Percentiles rank a stretch among this genome's conserved stretches.
phyloP scores from a whole-genome alignment of 2,113 vertebrate genomes.

The Elaphurus davidianus region DNA sequence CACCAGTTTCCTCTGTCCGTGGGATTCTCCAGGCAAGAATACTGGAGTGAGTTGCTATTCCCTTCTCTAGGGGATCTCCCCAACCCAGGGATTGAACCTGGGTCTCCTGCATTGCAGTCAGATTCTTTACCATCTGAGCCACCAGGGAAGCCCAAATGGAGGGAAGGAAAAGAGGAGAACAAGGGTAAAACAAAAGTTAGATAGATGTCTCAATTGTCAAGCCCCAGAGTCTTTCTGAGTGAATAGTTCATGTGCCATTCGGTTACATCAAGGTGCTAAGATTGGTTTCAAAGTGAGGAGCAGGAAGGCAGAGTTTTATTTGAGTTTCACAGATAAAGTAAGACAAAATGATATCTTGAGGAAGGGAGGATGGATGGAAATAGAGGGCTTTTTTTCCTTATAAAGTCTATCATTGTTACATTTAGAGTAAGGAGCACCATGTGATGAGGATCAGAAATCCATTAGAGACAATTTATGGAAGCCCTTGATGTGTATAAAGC shows the following conservation, averaged over 20 bases:
- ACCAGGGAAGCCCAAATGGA: background rate
- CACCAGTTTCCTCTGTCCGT: background rate
- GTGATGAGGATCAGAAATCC: background rate
- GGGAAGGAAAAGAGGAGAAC: background rate
- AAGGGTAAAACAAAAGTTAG: background rate
- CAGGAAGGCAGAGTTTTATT: background rate
- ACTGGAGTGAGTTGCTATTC: background rate
- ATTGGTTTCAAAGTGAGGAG: background rate
- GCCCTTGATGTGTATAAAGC: background rate
- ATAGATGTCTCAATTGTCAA: background rate
- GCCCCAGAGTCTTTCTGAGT: background rate
- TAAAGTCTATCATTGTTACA: background rate
- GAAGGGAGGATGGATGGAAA: background rate
- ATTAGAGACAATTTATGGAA: background rate
- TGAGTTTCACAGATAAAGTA: background rate
- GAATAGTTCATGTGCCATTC: background rate
- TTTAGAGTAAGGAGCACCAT: background rate
- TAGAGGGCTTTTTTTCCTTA: background rate
- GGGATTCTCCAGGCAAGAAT: background rate
- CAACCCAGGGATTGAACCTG: background rate
- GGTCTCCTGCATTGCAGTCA: background rate
- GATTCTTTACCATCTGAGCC: background rate
- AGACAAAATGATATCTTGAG: background rate
- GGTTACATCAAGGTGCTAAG: background rate
- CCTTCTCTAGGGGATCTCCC: background rate